Evolutionary conservation across 2,888 invertebrate genomes (phyloP), one percentile per base, ranked within the genome.

Genomic region (Xylota sylvarum): DNA sequence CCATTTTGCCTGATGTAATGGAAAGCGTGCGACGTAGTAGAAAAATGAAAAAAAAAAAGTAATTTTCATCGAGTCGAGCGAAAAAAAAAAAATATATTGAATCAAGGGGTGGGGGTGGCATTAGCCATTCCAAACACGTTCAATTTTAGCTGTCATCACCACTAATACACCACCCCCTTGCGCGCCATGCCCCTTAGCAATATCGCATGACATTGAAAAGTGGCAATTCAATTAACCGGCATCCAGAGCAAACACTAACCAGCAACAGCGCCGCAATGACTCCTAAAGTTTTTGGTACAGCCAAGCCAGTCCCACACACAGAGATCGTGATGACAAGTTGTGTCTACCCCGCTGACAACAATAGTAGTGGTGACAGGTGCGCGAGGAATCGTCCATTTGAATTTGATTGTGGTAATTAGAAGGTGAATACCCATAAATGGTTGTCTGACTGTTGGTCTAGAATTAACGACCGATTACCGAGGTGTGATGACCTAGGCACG

Each of bases 211-310:
- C 72, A 73, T 79, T 69, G 69, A 74, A n/a, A 74, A 73, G 73
- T 79, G 84, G 62, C 69, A 23, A 79, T 74, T 79, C 62, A 79
- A 83, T 78, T 78, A 62, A 65, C 67, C 58, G n/a, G 6, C 37
- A 50, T 37, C 32, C 46, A 17, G 37, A 2, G 23, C 23, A 23
- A 23, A 23, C 23, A 23, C 23, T 3, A 23, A 4, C 40, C 27
- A 30, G 30, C 37, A 50, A 67, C 60, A 52, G 65, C 56, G 48
- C 56, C 56, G 12, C 12, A 55, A 50, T 65, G 35, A 14, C 56
- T 56, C 48, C 30, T 9, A 32, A 65, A 56, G 48, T 67, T 74
- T 73, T 48, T 23, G 23, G 23, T 23, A 23, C 23, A 23, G 1
- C 23, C 23, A 23, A n/a, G 2, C 23, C 23, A 1, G 23, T 23